Evolutionary conservation across 2,888 invertebrate species (phyloP).

Genomic region (Synanthedon myopaeformis): DNA sequence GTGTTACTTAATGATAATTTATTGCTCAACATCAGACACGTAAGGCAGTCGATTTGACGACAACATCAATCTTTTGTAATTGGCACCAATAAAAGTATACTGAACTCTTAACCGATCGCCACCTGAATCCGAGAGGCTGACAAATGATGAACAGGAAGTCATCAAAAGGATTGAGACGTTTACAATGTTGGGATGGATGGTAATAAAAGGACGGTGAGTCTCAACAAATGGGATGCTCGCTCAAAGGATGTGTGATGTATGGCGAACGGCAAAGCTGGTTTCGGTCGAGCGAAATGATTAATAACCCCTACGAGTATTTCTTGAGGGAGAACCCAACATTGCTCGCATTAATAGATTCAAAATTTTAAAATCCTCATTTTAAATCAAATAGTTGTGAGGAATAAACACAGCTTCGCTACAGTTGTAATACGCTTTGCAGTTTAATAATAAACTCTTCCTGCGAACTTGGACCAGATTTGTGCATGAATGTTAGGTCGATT

Average conservation of each 20-base stretch:
- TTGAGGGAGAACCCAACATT: not conserved
- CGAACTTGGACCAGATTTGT: not conserved
- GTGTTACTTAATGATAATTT: slow-evolving; percentile 67
- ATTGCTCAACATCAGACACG: slow-evolving; percentile 51
- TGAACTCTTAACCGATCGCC: slow-evolving; percentile 5
- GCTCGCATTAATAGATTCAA: not conserved
- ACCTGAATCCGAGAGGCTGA: slow-evolving; percentile 26
- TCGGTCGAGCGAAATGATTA: slow-evolving; percentile 47
- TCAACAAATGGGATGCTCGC: slow-evolving; percentile 50
- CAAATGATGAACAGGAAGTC: slow-evolving; percentile 49
- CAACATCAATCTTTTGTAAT: slow-evolving; percentile 58
- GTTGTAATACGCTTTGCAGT: slow-evolving; percentile 11
- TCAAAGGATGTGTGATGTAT: slow-evolving; percentile 53
- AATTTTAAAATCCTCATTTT: not conserved
- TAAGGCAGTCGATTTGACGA: slow-evolving; percentile 41
- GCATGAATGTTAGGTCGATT: too few species aligned
- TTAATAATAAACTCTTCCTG: slow-evolving; percentile 12
- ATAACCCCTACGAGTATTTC: slow-evolving; percentile 18
- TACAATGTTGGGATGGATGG: slow-evolving; percentile 42
- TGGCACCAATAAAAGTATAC: slow-evolving; percentile 32
- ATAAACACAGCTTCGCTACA: slow-evolving; percentile 14
- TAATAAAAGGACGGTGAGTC: slow-evolving; percentile 45
- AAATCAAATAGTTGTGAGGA: slow-evolving; percentile 22
- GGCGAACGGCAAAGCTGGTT: slow-evolving; percentile 20
- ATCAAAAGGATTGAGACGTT: slow-evolving; percentile 58